phyloP scores from a whole-genome alignment of 1,140 invertebrate genomes.

The Tetramorium alpestre region DNA sequence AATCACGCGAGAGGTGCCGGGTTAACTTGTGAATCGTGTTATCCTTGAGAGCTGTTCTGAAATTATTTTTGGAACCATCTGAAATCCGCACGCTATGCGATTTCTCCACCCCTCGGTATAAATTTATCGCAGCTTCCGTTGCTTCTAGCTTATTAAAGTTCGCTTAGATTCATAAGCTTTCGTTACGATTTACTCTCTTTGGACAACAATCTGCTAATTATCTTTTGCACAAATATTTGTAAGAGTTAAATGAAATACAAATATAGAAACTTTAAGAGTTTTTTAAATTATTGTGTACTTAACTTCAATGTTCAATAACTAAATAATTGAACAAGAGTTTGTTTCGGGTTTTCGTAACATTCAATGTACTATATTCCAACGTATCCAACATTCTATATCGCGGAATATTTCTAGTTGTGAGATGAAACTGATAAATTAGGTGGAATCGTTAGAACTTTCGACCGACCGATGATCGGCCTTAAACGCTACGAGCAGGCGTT shows the following conservation, averaged over 20 bases:
- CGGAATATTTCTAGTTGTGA: slow-evolving; percentile 5
- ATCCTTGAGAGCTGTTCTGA: slow-evolving; percentile 57
- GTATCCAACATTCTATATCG: not conserved
- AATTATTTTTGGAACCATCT: slow-evolving; percentile 74
- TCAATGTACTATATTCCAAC: not conserved
- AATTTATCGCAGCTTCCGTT: not conserved
- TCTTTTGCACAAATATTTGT: not conserved
- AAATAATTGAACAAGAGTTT: not conserved
- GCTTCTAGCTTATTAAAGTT: not conserved
- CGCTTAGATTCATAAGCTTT: not conserved
- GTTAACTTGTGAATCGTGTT: slow-evolving; percentile 78
- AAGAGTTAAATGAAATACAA: not conserved
- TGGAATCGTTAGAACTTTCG: slow-evolving; percentile 26
- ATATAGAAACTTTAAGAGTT: not conserved
- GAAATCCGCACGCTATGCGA: slow-evolving; percentile 40
- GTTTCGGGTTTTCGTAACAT: not conserved
- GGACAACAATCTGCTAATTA: not conserved
- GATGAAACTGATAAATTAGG: slow-evolving; percentile 63
- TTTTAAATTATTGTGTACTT: not conserved
- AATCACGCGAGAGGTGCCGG: slow-evolving; percentile 79
- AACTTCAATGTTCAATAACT: not conserved
- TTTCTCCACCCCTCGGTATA: slow-evolving; percentile 40
- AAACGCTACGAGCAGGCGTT: slow-evolving; percentile 47
- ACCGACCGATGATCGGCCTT: slow-evolving; percentile 27
- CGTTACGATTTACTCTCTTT: not conserved